Evolutionary conservation across 2,797 vertebrate species (phyloP), one percentile per base, ranked within the genome.

Genomic region (Melanotaenia parkinsoni): DNA sequence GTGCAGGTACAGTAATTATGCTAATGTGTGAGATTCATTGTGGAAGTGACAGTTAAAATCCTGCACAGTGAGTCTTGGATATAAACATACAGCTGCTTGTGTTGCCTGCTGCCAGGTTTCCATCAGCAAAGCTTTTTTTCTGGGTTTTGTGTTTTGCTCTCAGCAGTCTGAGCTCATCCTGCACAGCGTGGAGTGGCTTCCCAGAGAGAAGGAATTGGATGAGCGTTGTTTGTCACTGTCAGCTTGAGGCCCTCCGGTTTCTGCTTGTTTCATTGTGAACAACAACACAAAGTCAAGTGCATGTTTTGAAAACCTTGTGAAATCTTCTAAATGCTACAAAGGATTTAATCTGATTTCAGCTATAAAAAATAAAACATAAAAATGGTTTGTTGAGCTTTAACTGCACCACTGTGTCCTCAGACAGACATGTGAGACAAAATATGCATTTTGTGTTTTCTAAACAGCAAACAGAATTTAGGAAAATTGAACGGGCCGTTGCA

Each of bases 151-250:
- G 51, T 70, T 72, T 65, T 63, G 64, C 58, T 67, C 37, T 6
- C 32, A 70, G 62, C 70, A 56, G 58, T 16, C n/a, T 22, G 63
- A 64, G 54, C 40, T 67, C 22, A 16, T 58, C 26, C 38, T 63
- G 38, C 65, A 12, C 76, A 32, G 60, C 61, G 3, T 65, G 61
- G 47, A 22, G 50, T 6, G 20, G 68, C 68, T 67, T 69, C 71
- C 77, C 68, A 37, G 58, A 40, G 56, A 59, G 61, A 28, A 16
- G 28, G 40, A 72, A 54, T 54, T n/a, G 70, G 47, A 20, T 28
- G 56, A 63, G 67, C 61, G 67, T 30, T 45, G 75, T 80, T 61
- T 38, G 38, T 83, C 76, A 64, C 11, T 28, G 73, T 79, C 72
- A 54, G n/a, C 32, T 5, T 47, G 26, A 71, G 70, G 6, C 60